Conservation (phyloP, 2,888 invertebrate genomes). For the Andrena haemorrhoa region DNA sequence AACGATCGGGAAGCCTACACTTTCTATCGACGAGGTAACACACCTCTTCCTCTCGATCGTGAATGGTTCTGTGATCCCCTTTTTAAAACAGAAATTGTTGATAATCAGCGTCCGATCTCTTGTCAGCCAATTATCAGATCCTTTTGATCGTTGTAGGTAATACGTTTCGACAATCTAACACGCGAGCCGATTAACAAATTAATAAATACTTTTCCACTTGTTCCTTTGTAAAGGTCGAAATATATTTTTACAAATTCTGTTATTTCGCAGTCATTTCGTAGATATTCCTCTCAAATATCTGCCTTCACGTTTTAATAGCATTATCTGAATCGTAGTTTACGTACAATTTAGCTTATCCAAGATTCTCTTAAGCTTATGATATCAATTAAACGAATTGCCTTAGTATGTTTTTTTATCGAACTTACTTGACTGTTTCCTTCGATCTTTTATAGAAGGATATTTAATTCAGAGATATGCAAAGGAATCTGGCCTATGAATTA, state of each 20-base stretch:
- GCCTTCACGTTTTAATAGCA: background rate
- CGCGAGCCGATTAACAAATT: slow-evolving; percentile 27
- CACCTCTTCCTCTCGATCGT: slow-evolving; percentile 56
- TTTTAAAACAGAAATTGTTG: slow-evolving; percentile 36
- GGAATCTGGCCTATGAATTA: background rate
- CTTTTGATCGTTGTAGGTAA: background rate
- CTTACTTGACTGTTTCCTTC: background rate
- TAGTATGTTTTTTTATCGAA: background rate
- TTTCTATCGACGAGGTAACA: slow-evolving; percentile 60
- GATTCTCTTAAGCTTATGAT: background rate
- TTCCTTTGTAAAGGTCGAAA: slow-evolving; percentile 15
- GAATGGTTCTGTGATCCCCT: slow-evolving; percentile 38
- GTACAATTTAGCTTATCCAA: background rate
- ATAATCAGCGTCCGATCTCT: slow-evolving; percentile 16
- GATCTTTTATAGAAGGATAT: background rate
- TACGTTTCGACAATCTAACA: slow-evolving; percentile 7
- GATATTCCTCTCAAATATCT: background rate
- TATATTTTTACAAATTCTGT: slow-evolving; percentile 29
- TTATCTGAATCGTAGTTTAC: background rate
- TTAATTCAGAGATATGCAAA: background rate
- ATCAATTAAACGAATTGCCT: background rate
- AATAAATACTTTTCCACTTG: slow-evolving; percentile 30
- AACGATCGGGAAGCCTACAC: slow-evolving; percentile 48
- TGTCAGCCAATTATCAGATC: slow-evolving; percentile 7
- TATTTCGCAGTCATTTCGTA: slow-evolving; percentile 8